Evolutionary conservation across 2,888 invertebrate genomes (phyloP).

Genomic region (Brenthis daphne): DNA sequence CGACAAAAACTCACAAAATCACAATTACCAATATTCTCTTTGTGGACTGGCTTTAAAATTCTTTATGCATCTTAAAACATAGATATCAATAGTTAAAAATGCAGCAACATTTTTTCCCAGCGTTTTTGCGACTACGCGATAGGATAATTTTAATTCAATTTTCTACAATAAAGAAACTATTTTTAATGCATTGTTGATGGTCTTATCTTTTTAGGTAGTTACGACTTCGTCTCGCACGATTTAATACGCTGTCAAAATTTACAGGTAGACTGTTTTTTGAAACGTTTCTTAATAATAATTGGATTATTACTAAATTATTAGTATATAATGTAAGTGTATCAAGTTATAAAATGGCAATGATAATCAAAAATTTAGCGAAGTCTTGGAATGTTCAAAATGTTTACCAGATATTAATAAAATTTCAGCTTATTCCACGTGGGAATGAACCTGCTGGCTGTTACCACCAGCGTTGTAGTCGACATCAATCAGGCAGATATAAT

Average conservation of each 20-base stretch:
- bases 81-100: slow-evolving; percentile 38
- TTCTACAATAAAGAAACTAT: slow-evolving; percentile 63
- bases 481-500: neutral
- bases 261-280: slow-evolving; percentile 21
- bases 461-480: too few relatives aligned
- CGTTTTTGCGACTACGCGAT: slow-evolving; percentile 46
- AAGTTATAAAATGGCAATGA: neutral
- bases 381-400: too few relatives aligned
- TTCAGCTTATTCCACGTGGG: too few relatives aligned
- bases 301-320: neutral
- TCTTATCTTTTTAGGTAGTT: slow-evolving; percentile 46
- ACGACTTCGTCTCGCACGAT: slow-evolving; percentile 19
- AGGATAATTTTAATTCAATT: slow-evolving; percentile 70
- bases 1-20: slow-evolving; percentile 71
- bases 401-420: too few relatives aligned
- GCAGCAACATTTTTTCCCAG: slow-evolving; percentile 26
- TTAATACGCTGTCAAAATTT: slow-evolving; percentile 23
- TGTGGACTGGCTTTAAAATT: slow-evolving; percentile 38
- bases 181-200: slow-evolving; percentile 60
- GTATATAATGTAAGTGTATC: neutral
- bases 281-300: slow-evolving; percentile 1
- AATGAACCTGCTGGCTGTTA: too few relatives aligned
- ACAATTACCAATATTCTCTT: slow-evolving; percentile 42
- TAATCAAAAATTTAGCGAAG: too few relatives aligned
- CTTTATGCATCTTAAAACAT: slow-evolving; percentile 41